Evolutionary conservation across 2,888 invertebrate species (phyloP).

Genomic region (Nemotelus pantherinus): DNA sequence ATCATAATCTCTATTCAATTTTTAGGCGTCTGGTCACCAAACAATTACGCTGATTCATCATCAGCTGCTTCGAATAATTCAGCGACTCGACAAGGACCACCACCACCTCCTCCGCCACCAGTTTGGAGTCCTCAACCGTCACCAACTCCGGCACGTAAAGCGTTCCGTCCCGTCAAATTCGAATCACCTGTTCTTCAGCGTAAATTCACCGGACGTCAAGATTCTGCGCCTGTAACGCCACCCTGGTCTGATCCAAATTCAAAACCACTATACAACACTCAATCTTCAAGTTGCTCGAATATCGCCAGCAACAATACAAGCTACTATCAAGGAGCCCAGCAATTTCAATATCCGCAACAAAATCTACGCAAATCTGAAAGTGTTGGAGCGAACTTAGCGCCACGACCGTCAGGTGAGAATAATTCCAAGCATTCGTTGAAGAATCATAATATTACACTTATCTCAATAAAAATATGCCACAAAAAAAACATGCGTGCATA

Average conservation of each 20-base stretch:
- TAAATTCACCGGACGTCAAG: slow-evolving; percentile 57
- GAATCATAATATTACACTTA: too few relatives aligned
- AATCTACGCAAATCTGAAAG: slow-evolving; percentile 81
- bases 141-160: slow-evolving; percentile 77
- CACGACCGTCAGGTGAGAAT: slow-evolving; percentile 28
- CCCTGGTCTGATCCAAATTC: slow-evolving; percentile 54
- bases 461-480: too few relatives aligned
- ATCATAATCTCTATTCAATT: background rate
- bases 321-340: slow-evolving; percentile 56
- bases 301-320: slow-evolving; percentile 55
- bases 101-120: slow-evolving; percentile 72
- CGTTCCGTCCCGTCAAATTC: slow-evolving; percentile 82
- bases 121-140: slow-evolving; percentile 85
- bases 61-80: slow-evolving; percentile 43
- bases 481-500: too few relatives aligned
- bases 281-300: slow-evolving; percentile 70
- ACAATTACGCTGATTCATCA: slow-evolving; percentile 41
- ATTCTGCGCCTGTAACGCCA: slow-evolving; percentile 52
- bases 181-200: slow-evolving; percentile 74
- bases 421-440: too few relatives aligned
- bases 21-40: slow-evolving; percentile 72
- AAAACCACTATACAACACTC: slow-evolving; percentile 65
- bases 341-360: slow-evolving; percentile 26
- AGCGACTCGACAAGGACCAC: slow-evolving; percentile 55
- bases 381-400: slow-evolving; percentile 66